Base-by-base conservation (phyloP, 2,113 vertebrate species). In the Amphiprion ocellaris region DNA sequence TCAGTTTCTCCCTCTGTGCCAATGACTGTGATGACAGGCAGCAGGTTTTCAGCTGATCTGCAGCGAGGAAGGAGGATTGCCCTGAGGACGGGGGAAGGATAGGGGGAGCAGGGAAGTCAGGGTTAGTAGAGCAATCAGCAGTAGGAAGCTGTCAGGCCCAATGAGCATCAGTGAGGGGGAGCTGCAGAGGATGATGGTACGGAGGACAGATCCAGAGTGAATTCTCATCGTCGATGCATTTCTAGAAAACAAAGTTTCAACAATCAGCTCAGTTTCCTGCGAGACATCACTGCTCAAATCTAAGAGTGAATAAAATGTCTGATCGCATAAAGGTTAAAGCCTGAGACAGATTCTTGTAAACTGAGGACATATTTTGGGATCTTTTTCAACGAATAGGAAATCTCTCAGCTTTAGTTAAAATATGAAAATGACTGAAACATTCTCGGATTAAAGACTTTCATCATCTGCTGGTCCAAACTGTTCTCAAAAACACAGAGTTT, bases 1-100 rank as follows among this genome's bases (percentile, higher is more conserved):
- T 65, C 50, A 39, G 67, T 11, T 37, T 60, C 59, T 60, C 37
- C 49, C 9, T 63, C 21, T n/a, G 53, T 56, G 73, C 52, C 37
- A 58, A 53, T 62, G 78, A 71, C 82, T 26, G 69, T 74, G 82
- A 79, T 84, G 82, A 89, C 85, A 89, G 73, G 67, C 70, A 81
- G 85, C 77, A 83, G 85, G 85, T 85, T 87, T 77, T 66, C 72
- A 64, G 81, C 78, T 80, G 81, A 81, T 84, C 78, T 76, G 56
- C 61, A 68, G 64, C 61, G 52, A 80, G 69, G 68, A 39, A 24
- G 69, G 64, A 76, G 49, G 54, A 69, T 58, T 11, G 11, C 65
- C 73, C 60, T 10, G 2, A 74, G 63, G 56, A 39, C 14, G 59
- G 44, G 4, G 6, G 23, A 33, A 2, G 14, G 39, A 14, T 50